These are phyloP conservation scores for Odontocerum albicorne DNA, from an alignment of 2,888 invertebrate genomes.

Conservation along the genomic window DNA sequence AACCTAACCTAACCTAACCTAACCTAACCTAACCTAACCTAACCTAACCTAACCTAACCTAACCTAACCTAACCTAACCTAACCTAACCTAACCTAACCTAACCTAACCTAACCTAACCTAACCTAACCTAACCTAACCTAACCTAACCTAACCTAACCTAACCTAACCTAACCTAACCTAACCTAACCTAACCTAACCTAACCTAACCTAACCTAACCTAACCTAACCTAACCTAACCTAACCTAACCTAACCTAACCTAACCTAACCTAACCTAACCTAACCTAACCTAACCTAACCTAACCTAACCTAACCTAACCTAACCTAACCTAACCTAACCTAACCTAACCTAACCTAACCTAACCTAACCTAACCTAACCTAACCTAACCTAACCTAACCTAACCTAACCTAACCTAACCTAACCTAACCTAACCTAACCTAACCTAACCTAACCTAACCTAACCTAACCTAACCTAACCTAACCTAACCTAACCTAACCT, in stretches of 20 bases:
- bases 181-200: constrained; percentile 8
- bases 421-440: constrained; percentile 34
- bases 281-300: background rate
- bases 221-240: constrained; percentile 12
- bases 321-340: constrained; percentile 17
- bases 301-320: constrained; percentile 10
- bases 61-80: constrained; percentile 18
- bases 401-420: constrained; percentile 37
- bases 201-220: constrained; percentile 12
- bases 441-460: constrained; percentile 37
- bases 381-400: constrained; percentile 38
- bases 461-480: constrained; percentile 38
- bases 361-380: constrained; percentile 38
- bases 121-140: constrained; percentile 6
- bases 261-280: constrained; percentile 8
- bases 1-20: constrained; percentile 5
- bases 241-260: constrained; percentile 1
- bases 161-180: constrained; percentile 15
- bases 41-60: constrained; percentile 16
- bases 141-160: constrained; percentile 16
- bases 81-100: constrained; percentile 11
- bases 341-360: constrained; percentile 21
- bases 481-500: constrained; percentile 37
- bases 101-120: constrained; percentile 11
- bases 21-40: constrained; percentile 16